Percentiles rank a stretch among this genome's conserved stretches.
Conservation (phyloP, 2,113 vertebrate genomes). For the Ranitomeya variabilis region DNA sequence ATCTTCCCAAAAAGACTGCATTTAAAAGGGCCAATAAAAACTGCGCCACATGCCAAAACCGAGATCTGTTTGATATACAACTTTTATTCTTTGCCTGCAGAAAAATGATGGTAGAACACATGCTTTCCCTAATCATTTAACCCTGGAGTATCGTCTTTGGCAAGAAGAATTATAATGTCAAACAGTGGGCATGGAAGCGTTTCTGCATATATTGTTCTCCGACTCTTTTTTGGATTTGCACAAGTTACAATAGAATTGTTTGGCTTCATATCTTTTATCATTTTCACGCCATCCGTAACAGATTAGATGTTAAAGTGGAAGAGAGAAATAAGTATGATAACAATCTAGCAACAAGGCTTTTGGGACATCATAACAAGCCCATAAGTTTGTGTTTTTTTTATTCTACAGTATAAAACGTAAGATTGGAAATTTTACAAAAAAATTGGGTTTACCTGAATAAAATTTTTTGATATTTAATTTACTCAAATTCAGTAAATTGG, state of each 20-base stretch:
- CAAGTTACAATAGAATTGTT: not conserved
- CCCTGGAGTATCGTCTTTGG: conserved; percentile 22
- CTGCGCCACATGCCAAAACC: conserved; percentile 14
- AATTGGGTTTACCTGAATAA: too few species aligned
- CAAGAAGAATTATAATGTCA: conserved; percentile 21
- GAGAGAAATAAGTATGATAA: not conserved
- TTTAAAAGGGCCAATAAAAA: conserved; percentile 34
- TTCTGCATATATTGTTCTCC: not conserved
- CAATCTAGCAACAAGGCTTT: not conserved
- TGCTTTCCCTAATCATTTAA: conserved; percentile 36
- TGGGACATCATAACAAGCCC: not conserved
- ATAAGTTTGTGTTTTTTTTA: not conserved
- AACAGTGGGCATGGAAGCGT: conserved; percentile 4
- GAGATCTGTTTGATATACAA: conserved; percentile 38
- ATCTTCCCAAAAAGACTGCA: conserved; percentile 25
- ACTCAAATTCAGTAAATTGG: too few species aligned
- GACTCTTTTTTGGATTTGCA: not conserved
- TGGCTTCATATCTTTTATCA: not conserved
- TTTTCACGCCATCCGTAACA: not conserved
- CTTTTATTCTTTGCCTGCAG: conserved; percentile 38
- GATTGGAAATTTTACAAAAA: too few species aligned
- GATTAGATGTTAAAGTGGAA: not conserved
- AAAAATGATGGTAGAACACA: conserved; percentile 24
- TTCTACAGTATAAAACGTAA: too few species aligned
- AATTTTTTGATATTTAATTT: too few species aligned